These are phyloP conservation scores for Mugil cephalus DNA, from an alignment of 2,113 vertebrate species.

Conservation along the genomic window DNA sequence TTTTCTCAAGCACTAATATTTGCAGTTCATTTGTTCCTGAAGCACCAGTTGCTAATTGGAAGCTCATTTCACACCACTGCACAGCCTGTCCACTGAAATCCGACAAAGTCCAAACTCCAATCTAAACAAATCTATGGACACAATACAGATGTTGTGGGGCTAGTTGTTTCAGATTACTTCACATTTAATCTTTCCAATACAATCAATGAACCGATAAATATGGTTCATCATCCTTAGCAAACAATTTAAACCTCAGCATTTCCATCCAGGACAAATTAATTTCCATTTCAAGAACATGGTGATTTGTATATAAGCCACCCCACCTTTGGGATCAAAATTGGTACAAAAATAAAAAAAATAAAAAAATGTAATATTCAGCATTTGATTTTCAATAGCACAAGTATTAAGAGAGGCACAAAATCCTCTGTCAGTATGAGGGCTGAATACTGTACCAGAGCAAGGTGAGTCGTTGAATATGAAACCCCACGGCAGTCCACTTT, in stretches of 20 bases:
- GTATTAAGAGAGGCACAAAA: conserved; percentile 9
- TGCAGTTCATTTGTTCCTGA: no score
- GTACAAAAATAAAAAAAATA: background rate
- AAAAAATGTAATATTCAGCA: background rate
- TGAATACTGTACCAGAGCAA: conserved; percentile 59
- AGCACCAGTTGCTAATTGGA: background rate
- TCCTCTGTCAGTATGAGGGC: conserved; percentile 14
- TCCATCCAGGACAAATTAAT: conserved; percentile 8
- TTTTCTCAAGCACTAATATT: background rate
- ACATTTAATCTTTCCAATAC: no score
- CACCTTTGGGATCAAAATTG: background rate
- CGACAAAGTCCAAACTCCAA: no score
- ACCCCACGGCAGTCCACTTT: conserved; percentile 58
- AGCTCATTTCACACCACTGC: background rate
- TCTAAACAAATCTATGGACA: no score
- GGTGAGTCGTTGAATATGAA: conserved; percentile 36
- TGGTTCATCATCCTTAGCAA: no score
- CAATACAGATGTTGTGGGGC: no score
- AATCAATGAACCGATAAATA: no score
- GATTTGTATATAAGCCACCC: background rate
- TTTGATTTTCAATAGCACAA: conserved; percentile 16
- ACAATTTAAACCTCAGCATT: no score
- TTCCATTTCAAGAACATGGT: background rate
- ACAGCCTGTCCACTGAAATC: no score
- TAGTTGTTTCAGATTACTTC: no score